Conservation (phyloP, 2,888 invertebrate species). For the Dione juno region DNA sequence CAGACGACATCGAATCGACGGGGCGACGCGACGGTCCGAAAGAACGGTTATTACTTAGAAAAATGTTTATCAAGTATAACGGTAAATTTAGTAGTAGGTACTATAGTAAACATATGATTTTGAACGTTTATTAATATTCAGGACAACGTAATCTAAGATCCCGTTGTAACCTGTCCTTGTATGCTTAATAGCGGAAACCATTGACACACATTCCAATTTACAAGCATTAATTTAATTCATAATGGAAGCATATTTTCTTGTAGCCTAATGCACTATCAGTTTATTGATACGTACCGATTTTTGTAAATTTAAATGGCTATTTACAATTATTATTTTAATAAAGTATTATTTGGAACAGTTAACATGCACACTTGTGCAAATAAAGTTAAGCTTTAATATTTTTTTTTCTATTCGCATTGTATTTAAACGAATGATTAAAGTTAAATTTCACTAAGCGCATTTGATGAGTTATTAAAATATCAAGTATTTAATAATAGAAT, state of each 20-base stretch:
- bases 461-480: too few species aligned
- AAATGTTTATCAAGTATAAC: constrained; percentile 1
- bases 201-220: constrained; percentile 55
- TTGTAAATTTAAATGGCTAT: background rate
- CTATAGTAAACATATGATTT: constrained; percentile 33
- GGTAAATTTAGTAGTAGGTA: constrained; percentile 1
- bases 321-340: too few species aligned
- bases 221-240: constrained; percentile 21
- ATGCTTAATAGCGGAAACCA: constrained; percentile 61
- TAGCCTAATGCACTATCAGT: background rate
- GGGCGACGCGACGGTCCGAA: background rate
- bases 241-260: constrained; percentile 25
- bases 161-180: constrained; percentile 65
- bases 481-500: too few species aligned
- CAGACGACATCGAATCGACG: background rate
- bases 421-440: too few species aligned
- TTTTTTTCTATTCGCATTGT: too few species aligned
- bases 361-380: too few species aligned
- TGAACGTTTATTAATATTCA: constrained; percentile 69
- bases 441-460: too few species aligned
- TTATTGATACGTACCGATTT: too few species aligned
- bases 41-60: constrained; percentile 21
- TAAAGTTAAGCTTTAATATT: too few species aligned
- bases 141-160: constrained; percentile 61
- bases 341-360: too few species aligned